Evolutionary conservation across 2,888 invertebrate genomes (phyloP).

Genomic region (Tenthredo livida): DNA sequence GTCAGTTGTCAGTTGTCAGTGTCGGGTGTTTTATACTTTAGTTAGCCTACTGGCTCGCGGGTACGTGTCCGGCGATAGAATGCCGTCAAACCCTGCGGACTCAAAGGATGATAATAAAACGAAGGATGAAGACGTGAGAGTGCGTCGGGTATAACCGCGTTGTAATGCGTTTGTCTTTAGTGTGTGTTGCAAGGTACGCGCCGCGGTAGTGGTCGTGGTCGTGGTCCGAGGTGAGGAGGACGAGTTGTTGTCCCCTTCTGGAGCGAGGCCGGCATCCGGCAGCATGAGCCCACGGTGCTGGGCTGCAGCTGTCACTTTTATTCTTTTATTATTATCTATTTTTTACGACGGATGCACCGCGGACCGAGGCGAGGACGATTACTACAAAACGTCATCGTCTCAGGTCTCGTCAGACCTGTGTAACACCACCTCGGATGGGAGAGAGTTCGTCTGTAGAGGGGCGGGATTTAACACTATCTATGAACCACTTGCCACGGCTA

Average conservation of each 20-base stretch:
- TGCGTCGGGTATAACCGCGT: background rate
- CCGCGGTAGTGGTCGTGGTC: constrained; percentile 23
- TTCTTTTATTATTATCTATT: constrained; percentile 53
- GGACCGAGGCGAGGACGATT: constrained; percentile 55
- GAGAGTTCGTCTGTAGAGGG: constrained; percentile 69
- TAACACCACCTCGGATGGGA: constrained; percentile 70
- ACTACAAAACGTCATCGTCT: constrained; percentile 56
- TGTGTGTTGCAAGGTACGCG: background rate
- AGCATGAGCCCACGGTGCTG: constrained; percentile 50
- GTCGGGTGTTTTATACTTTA: background rate
- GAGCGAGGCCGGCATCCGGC: constrained; percentile 51
- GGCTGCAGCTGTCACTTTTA: constrained; percentile 51
- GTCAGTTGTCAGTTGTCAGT: constrained; percentile 31
- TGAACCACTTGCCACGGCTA: constrained; percentile 61
- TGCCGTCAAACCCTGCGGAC: background rate
- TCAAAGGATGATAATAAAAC: background rate
- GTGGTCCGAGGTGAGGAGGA: constrained; percentile 52
- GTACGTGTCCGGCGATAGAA: background rate
- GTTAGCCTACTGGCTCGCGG: background rate
- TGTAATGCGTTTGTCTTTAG: constrained; percentile 14
- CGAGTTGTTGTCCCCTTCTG: constrained; percentile 53
- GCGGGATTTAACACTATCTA: constrained; percentile 68
- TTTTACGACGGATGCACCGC: constrained; percentile 58
- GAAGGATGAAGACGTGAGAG: constrained; percentile 2
- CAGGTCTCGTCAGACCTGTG: constrained; percentile 59